Conservation (phyloP, 1,140 invertebrate genomes). For the Phymorhynchus buccinoides region DNA sequence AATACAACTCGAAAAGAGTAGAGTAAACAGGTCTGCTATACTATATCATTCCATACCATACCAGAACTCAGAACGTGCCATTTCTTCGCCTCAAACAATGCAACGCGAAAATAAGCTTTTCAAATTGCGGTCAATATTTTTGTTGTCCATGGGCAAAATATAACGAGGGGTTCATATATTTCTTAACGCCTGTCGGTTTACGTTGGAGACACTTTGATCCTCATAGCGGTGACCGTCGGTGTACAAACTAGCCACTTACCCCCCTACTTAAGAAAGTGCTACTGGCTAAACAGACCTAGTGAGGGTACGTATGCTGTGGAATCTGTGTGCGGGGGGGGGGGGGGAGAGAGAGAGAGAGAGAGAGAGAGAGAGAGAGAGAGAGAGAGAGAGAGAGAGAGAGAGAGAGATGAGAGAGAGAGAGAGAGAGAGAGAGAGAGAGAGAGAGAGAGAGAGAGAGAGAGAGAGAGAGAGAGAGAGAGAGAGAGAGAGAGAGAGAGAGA, state of each 20-base stretch:
- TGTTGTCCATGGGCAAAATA: no score
- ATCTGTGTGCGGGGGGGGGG: neutral
- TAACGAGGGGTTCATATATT: neutral
- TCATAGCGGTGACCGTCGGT: neutral
- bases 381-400: no score
- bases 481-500: no score
- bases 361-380: neutral
- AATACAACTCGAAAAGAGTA: no score
- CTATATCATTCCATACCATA: no score
- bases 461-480: no score
- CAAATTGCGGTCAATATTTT: no score
- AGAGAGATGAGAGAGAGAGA: neutral
- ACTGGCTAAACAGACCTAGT: neutral
- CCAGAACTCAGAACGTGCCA: no score
- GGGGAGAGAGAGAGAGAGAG: constrained; percentile 3
- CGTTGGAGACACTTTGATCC: neutral
- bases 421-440: neutral
- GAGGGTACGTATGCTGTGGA: neutral
- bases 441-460: neutral
- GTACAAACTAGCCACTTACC: neutral
- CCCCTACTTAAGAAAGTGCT: constrained; percentile 1
- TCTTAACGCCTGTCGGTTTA: neutral
- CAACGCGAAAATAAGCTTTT: no score
- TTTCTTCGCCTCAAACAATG: no score
- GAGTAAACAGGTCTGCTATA: no score